phyloP scores from a whole-genome alignment of 2,888 invertebrate species.

The Eubasilissa splendida region DNA sequence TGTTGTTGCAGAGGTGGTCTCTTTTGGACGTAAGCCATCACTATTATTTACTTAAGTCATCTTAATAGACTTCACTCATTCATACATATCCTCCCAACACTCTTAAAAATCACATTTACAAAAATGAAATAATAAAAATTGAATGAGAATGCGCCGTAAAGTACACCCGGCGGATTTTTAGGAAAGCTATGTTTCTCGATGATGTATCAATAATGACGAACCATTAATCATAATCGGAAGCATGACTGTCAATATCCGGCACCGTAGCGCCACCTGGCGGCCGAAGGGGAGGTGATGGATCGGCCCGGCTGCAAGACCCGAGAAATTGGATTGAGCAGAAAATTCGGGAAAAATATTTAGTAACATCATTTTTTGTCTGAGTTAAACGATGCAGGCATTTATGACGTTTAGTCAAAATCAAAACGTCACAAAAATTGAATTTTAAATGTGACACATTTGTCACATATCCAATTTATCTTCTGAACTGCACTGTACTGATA shows the following conservation, averaged over 20 bases:
- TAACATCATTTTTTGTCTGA: too few species aligned
- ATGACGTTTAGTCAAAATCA: too few species aligned
- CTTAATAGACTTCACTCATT: not conserved
- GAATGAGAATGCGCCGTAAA: not conserved
- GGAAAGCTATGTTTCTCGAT: constrained; percentile 20
- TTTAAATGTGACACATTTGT: too few species aligned
- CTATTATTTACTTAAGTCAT: not conserved
- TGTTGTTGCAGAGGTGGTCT: too few species aligned
- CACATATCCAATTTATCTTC: too few species aligned
- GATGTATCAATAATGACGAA: constrained; percentile 33
- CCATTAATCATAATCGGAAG: constrained; percentile 29
- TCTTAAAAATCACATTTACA: too few species aligned
- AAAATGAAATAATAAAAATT: not conserved
- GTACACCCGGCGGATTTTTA: constrained; percentile 14
- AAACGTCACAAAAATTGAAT: too few species aligned
- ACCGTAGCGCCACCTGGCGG: constrained; percentile 12
- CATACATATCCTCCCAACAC: not conserved
- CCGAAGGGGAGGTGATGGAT: constrained; percentile 17
- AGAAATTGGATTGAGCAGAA: not conserved
- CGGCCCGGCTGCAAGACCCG: constrained; percentile 1
- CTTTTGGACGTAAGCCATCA: too few species aligned
- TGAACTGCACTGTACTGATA: too few species aligned
- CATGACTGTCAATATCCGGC: constrained; percentile 29
- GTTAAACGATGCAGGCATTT: too few species aligned
- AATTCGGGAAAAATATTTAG: not conserved